Evolutionary conservation across 2,797 vertebrate genomes (phyloP).

Genomic region (Coendou prehensilis): DNA sequence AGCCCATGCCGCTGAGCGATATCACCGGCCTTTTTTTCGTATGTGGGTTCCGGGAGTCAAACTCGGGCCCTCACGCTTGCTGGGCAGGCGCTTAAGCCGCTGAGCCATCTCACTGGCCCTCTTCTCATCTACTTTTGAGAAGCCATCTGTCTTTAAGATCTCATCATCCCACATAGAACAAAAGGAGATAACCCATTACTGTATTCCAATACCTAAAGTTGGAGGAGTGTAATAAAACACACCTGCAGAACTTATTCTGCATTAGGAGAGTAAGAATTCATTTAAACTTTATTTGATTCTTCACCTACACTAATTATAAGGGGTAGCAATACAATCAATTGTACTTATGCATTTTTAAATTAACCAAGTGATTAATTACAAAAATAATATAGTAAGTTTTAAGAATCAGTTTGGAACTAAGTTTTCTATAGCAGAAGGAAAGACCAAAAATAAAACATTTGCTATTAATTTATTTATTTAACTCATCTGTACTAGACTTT

Average conservation of each 20-base stretch:
- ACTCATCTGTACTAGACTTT: background rate
- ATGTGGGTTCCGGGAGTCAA: too few species aligned
- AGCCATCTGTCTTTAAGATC: background rate
- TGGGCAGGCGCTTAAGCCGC: too few species aligned
- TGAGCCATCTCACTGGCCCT: too few species aligned
- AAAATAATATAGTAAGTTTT: constrained; percentile 27
- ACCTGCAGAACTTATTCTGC: background rate
- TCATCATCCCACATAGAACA: background rate
- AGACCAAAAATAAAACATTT: background rate
- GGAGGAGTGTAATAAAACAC: background rate
- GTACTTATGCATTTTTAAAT: constrained; percentile 46
- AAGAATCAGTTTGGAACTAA: background rate
- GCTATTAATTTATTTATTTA: background rate
- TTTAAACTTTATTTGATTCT: background rate
- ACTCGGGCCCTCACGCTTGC: too few species aligned
- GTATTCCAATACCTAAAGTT: background rate
- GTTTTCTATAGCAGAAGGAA: background rate
- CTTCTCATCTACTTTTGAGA: background rate
- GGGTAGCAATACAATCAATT: background rate
- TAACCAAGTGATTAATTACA: constrained; percentile 29
- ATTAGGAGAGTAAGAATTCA: background rate
- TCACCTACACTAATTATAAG: constrained; percentile 42
- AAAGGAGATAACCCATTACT: background rate
- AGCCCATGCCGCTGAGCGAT: too few species aligned
- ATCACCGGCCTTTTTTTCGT: too few species aligned